These are phyloP conservation scores for Phalacrocorax pelagicus DNA, from an alignment of 2,113 vertebrate species.

Conservation along the genomic window DNA sequence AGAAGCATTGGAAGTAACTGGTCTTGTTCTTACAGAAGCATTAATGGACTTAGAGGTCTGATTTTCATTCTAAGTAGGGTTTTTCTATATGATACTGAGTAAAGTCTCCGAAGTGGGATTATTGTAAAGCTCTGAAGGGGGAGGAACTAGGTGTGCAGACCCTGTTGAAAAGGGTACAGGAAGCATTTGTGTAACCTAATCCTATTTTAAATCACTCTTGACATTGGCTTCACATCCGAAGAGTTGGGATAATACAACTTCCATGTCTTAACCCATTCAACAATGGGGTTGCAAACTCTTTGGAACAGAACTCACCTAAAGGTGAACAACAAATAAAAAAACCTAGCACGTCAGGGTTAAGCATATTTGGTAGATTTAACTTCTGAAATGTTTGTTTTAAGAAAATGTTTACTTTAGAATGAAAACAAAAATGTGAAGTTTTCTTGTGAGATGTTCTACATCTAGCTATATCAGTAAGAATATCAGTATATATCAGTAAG, in stretches of 20 bases:
- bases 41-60: not conserved
- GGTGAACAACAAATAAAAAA: not conserved
- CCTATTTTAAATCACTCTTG: not conserved
- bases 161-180: not conserved
- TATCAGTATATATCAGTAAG: too few species aligned
- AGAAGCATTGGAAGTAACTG: not conserved
- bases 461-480: not conserved
- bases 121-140: not conserved
- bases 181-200: not conserved
- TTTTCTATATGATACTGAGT: not conserved
- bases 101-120: not conserved
- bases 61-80: not conserved
- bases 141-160: not conserved
- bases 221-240: not conserved
- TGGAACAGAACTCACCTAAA: not conserved
- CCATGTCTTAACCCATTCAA: not conserved
- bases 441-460: not conserved
- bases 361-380: not conserved
- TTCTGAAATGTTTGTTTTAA: not conserved
- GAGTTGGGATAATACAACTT: not conserved
- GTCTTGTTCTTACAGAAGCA: not conserved
- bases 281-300: not conserved
- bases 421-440: not conserved
- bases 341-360: rapidly evolving
- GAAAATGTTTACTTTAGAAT: not conserved